Percentiles rank a stretch among this genome's conserved stretches.
Evolutionary conservation across 2,797 vertebrate genomes (phyloP).

Genomic region (Acrocephalus scirpaceus): DNA sequence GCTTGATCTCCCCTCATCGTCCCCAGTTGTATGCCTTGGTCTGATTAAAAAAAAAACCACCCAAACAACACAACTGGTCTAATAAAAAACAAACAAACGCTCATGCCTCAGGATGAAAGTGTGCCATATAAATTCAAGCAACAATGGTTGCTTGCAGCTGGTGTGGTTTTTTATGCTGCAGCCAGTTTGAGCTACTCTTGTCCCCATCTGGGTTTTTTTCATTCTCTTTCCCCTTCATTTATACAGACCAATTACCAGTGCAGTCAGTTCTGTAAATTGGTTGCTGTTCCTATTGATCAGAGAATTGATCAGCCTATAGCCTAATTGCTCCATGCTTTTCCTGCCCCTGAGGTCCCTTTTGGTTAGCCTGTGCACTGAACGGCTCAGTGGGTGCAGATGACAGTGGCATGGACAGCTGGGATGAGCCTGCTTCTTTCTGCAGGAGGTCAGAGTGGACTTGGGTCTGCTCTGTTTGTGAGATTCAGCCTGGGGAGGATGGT

Average conservation of each 20-base stretch:
- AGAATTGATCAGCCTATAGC: not conserved
- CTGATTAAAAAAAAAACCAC: not conserved
- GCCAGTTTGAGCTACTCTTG: not conserved
- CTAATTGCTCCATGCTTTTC: not conserved
- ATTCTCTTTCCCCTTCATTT: not conserved
- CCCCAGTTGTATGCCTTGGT: not conserved
- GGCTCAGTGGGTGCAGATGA: accelerated
- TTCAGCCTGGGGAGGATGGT: not conserved
- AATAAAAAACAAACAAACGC: not conserved
- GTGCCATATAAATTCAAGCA: not conserved
- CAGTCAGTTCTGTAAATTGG: not conserved
- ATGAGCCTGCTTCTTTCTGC: accelerated
- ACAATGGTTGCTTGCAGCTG: not conserved
- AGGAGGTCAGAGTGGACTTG: not conserved
- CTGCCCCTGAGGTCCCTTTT: not conserved
- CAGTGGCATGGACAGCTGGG: accelerated
- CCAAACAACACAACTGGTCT: not conserved
- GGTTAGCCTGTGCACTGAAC: not conserved
- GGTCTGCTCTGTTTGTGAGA: not conserved
- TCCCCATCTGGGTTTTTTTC: not conserved
- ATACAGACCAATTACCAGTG: not conserved
- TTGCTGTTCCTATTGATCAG: not conserved
- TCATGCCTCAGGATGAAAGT: not conserved
- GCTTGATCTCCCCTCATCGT: not conserved
- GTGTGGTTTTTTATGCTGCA: accelerated